Evolutionary conservation across 2,888 invertebrate genomes (phyloP).

Genomic region (Dasysyrphus albostriatus): DNA sequence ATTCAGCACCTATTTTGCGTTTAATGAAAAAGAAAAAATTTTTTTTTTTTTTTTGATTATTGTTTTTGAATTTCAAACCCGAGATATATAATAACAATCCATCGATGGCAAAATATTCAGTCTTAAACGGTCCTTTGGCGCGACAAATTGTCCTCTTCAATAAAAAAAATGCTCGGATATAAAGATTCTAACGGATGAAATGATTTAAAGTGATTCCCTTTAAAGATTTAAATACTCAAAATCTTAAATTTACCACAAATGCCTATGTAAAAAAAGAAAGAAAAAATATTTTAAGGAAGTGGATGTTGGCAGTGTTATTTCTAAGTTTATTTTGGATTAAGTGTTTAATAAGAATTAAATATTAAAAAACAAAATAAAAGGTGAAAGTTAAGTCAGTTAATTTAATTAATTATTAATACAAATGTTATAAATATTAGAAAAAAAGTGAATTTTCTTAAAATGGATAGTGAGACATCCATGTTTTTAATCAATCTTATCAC

Average conservation of each 20-base stretch:
- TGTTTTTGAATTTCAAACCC: conserved; percentile 40
- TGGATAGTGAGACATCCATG: too few species aligned
- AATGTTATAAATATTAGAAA: too few species aligned
- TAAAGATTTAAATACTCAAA: not conserved
- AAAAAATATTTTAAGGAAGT: not conserved
- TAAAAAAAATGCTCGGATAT: not conserved
- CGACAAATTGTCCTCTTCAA: conserved; percentile 38
- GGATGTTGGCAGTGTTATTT: not conserved
- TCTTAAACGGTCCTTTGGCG: conserved; percentile 61
- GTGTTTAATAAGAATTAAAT: not conserved
- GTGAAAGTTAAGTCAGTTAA: not conserved
- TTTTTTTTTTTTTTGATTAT: conserved; percentile 5
- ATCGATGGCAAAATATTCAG: conserved; percentile 51
- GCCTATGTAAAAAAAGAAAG: not conserved
- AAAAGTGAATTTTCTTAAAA: too few species aligned
- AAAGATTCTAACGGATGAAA: not conserved
- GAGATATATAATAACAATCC: conserved; percentile 24
- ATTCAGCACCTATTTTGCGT: conserved; percentile 40
- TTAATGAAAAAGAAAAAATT: not conserved
- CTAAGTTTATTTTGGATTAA: not conserved
- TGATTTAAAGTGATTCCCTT: not conserved
- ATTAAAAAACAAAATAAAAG: not conserved
- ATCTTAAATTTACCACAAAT: not conserved
- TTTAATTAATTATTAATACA: too few species aligned
- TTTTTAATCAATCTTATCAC: too few species aligned